Percentiles rank a stretch among this genome's conserved stretches.
Evolutionary conservation across 1,140 invertebrate species (phyloP).

Genomic region (Leguminivora glycinivorella): DNA sequence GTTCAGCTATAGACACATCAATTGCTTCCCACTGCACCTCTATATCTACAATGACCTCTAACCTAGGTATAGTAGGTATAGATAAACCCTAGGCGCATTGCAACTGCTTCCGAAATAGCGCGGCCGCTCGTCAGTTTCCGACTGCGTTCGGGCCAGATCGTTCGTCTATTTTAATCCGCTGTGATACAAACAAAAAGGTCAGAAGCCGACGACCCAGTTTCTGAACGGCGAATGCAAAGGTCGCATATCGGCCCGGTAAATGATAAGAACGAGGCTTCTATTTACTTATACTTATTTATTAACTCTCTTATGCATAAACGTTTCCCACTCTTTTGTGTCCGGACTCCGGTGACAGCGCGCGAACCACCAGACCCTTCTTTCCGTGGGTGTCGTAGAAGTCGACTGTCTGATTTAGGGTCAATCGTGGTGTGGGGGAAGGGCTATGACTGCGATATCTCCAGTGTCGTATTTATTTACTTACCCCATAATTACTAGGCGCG

Average conservation of each 20-base stretch:
- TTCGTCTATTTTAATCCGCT: slow-evolving; percentile 55
- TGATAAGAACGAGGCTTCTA: slow-evolving; percentile 67
- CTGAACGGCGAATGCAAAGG: slow-evolving; percentile 63
- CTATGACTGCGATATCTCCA: too few species aligned
- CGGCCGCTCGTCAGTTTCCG: slow-evolving; percentile 43
- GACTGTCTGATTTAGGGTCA: too few species aligned
- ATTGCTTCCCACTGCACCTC: neutral
- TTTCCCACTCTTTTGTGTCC: too few species aligned
- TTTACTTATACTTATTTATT: too few species aligned
- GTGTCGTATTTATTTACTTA: too few species aligned
- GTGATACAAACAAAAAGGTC: slow-evolving; percentile 72
- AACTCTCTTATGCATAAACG: too few species aligned
- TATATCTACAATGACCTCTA: slow-evolving; percentile 4
- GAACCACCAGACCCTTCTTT: too few species aligned
- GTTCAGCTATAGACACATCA: too few species aligned
- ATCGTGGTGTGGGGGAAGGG: too few species aligned
- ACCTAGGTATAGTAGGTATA: neutral
- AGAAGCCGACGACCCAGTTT: slow-evolving; percentile 73
- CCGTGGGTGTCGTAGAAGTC: too few species aligned
- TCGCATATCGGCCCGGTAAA: slow-evolving; percentile 70
- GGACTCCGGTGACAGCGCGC: too few species aligned
- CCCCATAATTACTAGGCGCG: too few species aligned
- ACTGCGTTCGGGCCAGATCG: slow-evolving; percentile 49
- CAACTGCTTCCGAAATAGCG: slow-evolving; percentile 54
- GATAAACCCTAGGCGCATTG: slow-evolving; percentile 22